Percentiles rank a stretch among this genome's conserved stretches.
Evolutionary conservation across 2,797 vertebrate genomes (phyloP).

Genomic region (Hydrocynus forskahlii): DNA sequence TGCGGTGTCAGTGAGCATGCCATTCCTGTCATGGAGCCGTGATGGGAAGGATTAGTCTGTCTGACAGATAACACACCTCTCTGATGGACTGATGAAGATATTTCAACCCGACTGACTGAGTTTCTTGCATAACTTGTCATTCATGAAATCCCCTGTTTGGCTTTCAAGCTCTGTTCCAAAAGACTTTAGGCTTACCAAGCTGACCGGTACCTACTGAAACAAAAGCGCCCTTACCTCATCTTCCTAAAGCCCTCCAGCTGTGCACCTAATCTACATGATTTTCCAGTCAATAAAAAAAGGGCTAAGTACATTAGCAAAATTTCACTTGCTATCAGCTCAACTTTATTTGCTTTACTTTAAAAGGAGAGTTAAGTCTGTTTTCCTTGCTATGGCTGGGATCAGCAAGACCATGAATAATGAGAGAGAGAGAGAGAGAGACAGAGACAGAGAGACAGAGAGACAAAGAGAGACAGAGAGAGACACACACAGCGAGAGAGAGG

Average conservation of each 20-base stretch:
- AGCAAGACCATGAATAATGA: background rate
- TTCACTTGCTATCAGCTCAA: conserved; percentile 26
- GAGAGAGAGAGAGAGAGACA: conserved; percentile 15
- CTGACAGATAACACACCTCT: conserved; percentile 59
- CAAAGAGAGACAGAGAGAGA: no score
- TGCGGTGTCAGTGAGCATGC: conserved; percentile 55
- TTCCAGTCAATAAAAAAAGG: conserved; percentile 14
- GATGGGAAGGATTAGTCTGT: conserved; percentile 60
- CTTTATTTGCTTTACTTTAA: conserved; percentile 43
- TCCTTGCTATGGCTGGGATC: conserved; percentile 29
- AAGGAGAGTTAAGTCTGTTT: conserved; percentile 33
- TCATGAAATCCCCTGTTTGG: background rate
- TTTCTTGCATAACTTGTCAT: background rate
- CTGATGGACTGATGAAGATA: conserved; percentile 4
- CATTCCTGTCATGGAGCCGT: conserved; percentile 49
- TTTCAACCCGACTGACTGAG: background rate
- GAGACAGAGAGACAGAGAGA: no score
- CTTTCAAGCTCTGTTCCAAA: background rate
- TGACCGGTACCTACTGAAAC: conserved; percentile 3
- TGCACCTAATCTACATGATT: conserved; percentile 6
- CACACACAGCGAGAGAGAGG: no score
- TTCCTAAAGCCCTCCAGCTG: conserved; percentile 14
- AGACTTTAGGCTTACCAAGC: background rate
- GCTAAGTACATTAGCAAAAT: conserved; percentile 14
- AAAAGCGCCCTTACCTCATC: no score